Percentiles rank a stretch among this genome's conserved stretches.
phyloP scores from a whole-genome alignment of 2,113 vertebrate genomes.

The Ochotona curzoniae region DNA sequence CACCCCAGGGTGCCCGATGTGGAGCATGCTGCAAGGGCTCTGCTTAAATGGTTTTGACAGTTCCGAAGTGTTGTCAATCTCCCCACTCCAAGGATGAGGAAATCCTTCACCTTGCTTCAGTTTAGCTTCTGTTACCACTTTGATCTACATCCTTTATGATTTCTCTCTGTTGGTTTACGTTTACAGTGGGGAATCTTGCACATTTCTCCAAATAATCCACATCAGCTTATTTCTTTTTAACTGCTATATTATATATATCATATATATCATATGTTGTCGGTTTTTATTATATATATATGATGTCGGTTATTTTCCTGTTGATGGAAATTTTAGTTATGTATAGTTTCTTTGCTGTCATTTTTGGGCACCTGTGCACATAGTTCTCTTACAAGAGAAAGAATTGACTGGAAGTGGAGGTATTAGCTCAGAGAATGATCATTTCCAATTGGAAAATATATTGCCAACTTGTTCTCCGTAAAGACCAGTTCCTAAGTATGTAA shows the following conservation, averaged over 20 bases:
- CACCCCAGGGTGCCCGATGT: no score
- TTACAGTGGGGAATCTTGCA: accelerated
- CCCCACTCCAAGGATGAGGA: no score
- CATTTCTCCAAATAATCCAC: neutral
- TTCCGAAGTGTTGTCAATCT: no score
- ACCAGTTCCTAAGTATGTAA: neutral
- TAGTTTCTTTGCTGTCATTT: neutral
- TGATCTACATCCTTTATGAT: neutral
- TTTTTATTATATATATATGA: no score
- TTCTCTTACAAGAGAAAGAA: neutral
- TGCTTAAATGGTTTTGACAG: no score
- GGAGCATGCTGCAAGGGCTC: no score
- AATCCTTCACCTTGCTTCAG: neutral
- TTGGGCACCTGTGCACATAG: neutral
- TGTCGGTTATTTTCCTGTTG: neutral
- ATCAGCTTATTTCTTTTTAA: neutral
- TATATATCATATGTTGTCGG: no score
- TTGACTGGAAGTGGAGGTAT: neutral
- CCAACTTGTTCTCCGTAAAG: neutral
- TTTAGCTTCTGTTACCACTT: neutral
- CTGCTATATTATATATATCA: no score
- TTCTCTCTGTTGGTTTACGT: accelerated
- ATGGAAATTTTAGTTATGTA: neutral
- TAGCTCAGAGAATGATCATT: neutral
- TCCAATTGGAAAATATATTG: neutral